Conservation (phyloP, 2,113 vertebrate genomes). For the Vulpes ferrilata region DNA sequence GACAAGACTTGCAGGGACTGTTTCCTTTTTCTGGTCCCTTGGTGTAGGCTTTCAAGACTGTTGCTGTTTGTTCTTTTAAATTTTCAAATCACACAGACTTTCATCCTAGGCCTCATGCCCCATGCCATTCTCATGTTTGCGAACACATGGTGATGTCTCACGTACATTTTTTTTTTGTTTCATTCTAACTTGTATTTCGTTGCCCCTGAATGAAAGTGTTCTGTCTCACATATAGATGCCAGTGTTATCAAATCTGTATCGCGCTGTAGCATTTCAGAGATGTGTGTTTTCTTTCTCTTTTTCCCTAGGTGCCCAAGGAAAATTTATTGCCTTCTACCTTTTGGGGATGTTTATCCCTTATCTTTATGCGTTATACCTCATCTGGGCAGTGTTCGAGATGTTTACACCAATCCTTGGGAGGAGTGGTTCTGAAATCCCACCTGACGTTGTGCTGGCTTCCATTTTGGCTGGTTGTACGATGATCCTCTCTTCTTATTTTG, state of each 20-base stretch:
- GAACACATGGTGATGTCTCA: conserved; percentile 10
- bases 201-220: background rate
- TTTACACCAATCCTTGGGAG: conserved; percentile 97
- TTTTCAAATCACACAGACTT: background rate
- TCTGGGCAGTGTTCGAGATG: conserved; percentile 98
- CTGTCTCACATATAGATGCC: background rate
- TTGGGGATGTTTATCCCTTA: conserved; percentile 95
- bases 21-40: background rate
- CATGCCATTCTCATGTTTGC: background rate
- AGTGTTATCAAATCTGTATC: background rate
- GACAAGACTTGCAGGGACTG: background rate
- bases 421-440: conserved; percentile 96
- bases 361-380: conserved; percentile 94
- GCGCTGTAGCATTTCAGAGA: background rate
- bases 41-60: background rate
- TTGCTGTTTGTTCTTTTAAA: background rate
- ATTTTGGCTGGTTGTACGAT: conserved; percentile 91
- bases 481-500: conserved; percentile 96
- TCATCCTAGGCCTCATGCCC: background rate
- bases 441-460: conserved; percentile 93
- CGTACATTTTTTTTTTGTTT: background rate
- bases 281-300: conserved; percentile 14
- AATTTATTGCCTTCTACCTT: conserved; percentile 92
- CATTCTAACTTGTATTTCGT: background rate
- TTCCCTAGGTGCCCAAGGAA: conserved; percentile 91